Percentiles rank a stretch among this genome's conserved stretches.
These are phyloP conservation scores for Valencia hispanica DNA, from an alignment of 2,797 vertebrate genomes.

Conservation along the genomic window DNA sequence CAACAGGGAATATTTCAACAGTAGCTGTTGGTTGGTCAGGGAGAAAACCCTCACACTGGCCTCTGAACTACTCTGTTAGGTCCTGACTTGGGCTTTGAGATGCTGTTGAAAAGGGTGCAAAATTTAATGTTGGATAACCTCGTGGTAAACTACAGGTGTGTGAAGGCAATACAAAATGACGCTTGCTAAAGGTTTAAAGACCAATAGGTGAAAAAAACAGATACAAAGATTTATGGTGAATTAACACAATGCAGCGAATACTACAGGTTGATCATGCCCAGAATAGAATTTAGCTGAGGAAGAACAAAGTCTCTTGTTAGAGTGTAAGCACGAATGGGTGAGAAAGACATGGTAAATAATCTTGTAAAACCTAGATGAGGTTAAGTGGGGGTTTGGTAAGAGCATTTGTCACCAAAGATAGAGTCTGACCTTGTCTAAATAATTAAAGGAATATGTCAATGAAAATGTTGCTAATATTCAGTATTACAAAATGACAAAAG, in stretches of 20 bases:
- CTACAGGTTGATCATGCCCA: not conserved
- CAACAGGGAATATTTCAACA: not conserved
- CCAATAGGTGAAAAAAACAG: not conserved
- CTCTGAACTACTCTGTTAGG: not conserved
- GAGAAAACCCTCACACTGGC: not conserved
- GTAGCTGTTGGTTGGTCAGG: not conserved
- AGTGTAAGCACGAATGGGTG: not conserved
- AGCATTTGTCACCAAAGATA: slow-evolving; percentile 24
- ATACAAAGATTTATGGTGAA: not conserved
- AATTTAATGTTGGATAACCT: not conserved
- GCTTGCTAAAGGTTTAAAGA: not conserved
- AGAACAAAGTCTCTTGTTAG: not conserved
- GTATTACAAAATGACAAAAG: slow-evolving; percentile 36
- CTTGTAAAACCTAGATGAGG: not conserved
- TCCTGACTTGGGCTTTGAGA: not conserved
- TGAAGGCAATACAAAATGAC: not conserved
- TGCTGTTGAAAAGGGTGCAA: not conserved
- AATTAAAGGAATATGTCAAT: slow-evolving; percentile 56
- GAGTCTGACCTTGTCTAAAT: slow-evolving; percentile 64
- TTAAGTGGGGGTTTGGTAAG: not conserved
- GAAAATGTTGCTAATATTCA: slow-evolving; percentile 39
- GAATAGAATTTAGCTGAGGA: not conserved
- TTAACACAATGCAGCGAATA: not conserved
- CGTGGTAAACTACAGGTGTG: not conserved
- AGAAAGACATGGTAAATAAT: not conserved